phyloP scores from a whole-genome alignment of 2,888 invertebrate genomes.

The Temnothorax rugatulus region DNA sequence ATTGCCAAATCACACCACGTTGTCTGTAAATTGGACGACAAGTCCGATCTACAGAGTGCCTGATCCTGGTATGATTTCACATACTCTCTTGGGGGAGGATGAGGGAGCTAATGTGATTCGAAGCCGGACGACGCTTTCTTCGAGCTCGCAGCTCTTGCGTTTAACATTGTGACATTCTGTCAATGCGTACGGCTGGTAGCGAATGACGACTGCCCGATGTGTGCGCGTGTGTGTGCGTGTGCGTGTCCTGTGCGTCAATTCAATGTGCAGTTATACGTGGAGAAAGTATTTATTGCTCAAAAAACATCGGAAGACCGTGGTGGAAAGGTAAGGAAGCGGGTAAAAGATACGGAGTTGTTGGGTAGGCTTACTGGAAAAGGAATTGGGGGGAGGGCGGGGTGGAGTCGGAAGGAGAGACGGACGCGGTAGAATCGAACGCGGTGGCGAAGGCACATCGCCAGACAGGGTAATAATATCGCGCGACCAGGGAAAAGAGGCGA shows the following conservation, averaged over 20 bases:
- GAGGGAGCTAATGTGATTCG: not conserved
- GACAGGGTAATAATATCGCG: conserved; percentile 68
- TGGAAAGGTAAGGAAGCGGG: conserved; percentile 72
- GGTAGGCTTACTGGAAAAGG: conserved; percentile 70
- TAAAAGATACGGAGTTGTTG: conserved; percentile 70
- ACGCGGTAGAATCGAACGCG: conserved; percentile 54
- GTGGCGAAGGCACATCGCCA: conserved; percentile 51
- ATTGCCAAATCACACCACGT: conserved; percentile 25
- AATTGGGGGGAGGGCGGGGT: conserved; percentile 66
- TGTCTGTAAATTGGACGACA: not conserved
- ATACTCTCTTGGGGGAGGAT: not conserved
- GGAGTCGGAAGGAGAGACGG: conserved; percentile 48
- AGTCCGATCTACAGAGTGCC: conserved; percentile 6
- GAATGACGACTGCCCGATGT: conserved; percentile 66
- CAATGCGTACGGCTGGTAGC: conserved; percentile 74
- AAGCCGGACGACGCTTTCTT: not conserved
- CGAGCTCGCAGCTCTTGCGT: conserved; percentile 1
- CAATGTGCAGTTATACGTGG: conserved; percentile 85
- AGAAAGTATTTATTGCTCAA: conserved; percentile 86
- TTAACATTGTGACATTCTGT: conserved; percentile 51
- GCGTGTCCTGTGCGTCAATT: conserved; percentile 86
- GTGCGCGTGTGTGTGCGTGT: conserved; percentile 64
- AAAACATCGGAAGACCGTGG: conserved; percentile 81
- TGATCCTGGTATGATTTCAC: conserved; percentile 18
- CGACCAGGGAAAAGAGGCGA: conserved; percentile 39